phyloP scores from a whole-genome alignment of 2,113 vertebrate genomes.

The Cryptomyrus ogoouensis region DNA sequence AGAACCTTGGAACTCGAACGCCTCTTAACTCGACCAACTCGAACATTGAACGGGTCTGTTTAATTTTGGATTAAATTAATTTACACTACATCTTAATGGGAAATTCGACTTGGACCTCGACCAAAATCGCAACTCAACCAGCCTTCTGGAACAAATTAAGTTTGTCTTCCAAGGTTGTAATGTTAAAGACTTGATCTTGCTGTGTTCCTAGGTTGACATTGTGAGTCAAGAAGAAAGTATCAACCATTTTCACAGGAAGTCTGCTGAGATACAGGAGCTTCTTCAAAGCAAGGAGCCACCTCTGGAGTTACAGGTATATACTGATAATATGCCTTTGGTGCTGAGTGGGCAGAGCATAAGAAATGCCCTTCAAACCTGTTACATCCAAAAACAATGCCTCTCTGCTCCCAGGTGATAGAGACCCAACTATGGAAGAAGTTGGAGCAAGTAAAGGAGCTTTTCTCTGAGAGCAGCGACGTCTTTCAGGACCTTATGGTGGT shows the following conservation, averaged over 20 bases:
- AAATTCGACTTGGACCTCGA: too few relatives aligned
- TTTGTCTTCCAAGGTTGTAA: neutral
- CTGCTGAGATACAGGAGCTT: slow-evolving; percentile 76
- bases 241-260: slow-evolving; percentile 71
- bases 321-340: neutral
- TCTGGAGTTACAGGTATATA: slow-evolving; percentile 80
- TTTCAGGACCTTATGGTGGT: slow-evolving; percentile 59
- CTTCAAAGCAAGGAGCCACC: slow-evolving; percentile 78
- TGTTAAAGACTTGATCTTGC: neutral
- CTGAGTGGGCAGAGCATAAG: neutral
- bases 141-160: too few relatives aligned
- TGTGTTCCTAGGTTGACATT: slow-evolving; percentile 68
- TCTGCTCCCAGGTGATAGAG: slow-evolving; percentile 54
- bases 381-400: neutral
- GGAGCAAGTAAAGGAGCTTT: slow-evolving; percentile 65
- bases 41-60: too few relatives aligned
- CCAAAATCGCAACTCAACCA: too few relatives aligned
- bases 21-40: too few relatives aligned
- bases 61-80: too few relatives aligned
- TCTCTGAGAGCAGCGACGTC: slow-evolving; percentile 55
- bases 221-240: slow-evolving; percentile 67
- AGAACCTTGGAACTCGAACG: too few relatives aligned
- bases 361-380: neutral
- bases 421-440: slow-evolving; percentile 60
- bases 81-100: too few relatives aligned